Percentiles rank a stretch among this genome's conserved stretches.
Conservation (phyloP, 2,113 vertebrate species). For the Podarcis cretensis region DNA sequence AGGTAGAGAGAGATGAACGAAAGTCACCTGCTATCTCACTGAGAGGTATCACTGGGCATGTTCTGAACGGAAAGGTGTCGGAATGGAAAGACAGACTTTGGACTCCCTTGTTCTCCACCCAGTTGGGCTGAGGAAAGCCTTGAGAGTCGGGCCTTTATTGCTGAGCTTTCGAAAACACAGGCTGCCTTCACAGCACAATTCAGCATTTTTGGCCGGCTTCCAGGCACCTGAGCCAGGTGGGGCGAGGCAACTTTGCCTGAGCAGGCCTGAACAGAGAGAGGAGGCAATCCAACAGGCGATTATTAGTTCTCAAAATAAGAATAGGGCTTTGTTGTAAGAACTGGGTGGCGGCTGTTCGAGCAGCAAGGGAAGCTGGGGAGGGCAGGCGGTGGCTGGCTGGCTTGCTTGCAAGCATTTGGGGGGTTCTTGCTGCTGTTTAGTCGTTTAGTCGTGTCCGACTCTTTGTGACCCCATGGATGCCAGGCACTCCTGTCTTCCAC, state of each 20-base stretch:
- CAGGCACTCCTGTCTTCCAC: no score
- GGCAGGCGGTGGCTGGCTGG: neutral
- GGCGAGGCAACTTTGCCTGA: slow-evolving; percentile 17
- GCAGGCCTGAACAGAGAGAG: slow-evolving; percentile 26
- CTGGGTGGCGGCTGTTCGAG: neutral
- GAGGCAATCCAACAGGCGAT: neutral
- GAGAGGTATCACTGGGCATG: neutral
- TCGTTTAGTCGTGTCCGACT: no score
- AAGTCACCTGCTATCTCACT: neutral
- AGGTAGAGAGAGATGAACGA: neutral
- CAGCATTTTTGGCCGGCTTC: slow-evolving; percentile 6
- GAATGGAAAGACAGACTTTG: neutral
- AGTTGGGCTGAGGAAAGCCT: neutral
- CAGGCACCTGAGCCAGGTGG: slow-evolving; percentile 23
- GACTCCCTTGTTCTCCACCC: neutral
- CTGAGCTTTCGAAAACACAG: slow-evolving; percentile 12
- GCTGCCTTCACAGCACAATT: slow-evolving; percentile 16
- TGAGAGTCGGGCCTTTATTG: slow-evolving; percentile 6
- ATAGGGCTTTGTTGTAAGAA: slow-evolving; percentile 25
- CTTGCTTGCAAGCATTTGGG: neutral
- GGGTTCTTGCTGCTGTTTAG: neutral
- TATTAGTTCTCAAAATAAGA: slow-evolving; percentile 15
- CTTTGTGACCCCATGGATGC: no score
- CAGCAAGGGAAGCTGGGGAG: neutral
- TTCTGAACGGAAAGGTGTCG: neutral